phyloP scores from a whole-genome alignment of 2,888 invertebrate genomes.

The Pocota personata region DNA sequence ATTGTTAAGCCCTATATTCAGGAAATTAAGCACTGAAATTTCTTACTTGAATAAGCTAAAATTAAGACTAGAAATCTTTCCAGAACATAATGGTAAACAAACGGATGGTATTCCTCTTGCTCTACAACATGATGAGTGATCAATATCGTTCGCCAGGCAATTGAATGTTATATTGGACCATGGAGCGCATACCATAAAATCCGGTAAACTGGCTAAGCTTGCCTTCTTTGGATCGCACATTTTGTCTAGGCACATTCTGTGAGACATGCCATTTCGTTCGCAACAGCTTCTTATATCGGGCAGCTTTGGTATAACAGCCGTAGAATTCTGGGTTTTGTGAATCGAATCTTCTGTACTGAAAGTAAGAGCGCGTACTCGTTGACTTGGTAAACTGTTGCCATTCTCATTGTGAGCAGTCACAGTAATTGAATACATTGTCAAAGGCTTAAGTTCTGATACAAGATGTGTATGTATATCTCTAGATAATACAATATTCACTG shows the following conservation, averaged over 20 bases:
- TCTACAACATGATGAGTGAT: slow-evolving; percentile 92
- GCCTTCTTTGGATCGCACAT: slow-evolving; percentile 90
- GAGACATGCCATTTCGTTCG: slow-evolving; percentile 87
- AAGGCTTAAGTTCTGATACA: slow-evolving; percentile 86
- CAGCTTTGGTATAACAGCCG: slow-evolving; percentile 86
- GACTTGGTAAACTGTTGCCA: slow-evolving; percentile 90
- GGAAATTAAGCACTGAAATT: neutral
- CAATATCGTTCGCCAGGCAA: slow-evolving; percentile 90
- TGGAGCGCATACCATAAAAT: slow-evolving; percentile 94
- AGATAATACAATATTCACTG: slow-evolving; percentile 82
- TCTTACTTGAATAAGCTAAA: slow-evolving; percentile 92
- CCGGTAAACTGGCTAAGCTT: slow-evolving; percentile 84
- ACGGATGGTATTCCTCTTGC: slow-evolving; percentile 89
- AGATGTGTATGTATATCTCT: slow-evolving; percentile 5
- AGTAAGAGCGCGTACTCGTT: slow-evolving; percentile 89
- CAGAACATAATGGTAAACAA: slow-evolving; percentile 91
- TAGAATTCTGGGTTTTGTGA: slow-evolving; percentile 37
- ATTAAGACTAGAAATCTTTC: slow-evolving; percentile 90
- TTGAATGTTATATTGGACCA: slow-evolving; percentile 92
- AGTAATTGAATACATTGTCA: slow-evolving; percentile 92
- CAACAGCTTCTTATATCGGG: slow-evolving; percentile 91
- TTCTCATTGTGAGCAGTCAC: slow-evolving; percentile 89
- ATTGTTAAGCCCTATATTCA: neutral
- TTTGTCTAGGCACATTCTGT: slow-evolving; percentile 89
- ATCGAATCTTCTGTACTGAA: slow-evolving; percentile 83